phyloP scores from a whole-genome alignment of 2,888 invertebrate species.

The Mesodorylaimus sp. region DNA sequence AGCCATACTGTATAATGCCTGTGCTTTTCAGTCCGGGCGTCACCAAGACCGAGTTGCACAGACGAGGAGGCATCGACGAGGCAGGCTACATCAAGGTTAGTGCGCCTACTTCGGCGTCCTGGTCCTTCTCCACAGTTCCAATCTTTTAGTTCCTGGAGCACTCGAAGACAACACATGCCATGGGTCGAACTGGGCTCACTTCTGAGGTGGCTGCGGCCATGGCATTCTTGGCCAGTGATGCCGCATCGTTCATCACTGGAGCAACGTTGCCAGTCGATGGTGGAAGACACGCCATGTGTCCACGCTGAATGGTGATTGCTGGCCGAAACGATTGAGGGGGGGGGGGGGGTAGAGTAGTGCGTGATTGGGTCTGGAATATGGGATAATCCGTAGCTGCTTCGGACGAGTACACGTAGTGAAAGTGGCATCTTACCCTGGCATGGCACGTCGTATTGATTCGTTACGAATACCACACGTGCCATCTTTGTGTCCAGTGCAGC shows the following conservation, averaged over 20 bases:
- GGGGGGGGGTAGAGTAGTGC: too few relatives aligned
- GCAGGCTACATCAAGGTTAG: slow-evolving; percentile 49
- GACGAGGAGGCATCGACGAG: slow-evolving; percentile 61
- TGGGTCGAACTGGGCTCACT: slow-evolving; percentile 37
- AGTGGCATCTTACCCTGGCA: too few relatives aligned
- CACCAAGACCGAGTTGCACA: slow-evolving; percentile 64
- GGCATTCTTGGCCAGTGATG: slow-evolving; percentile 69
- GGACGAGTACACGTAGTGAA: too few relatives aligned
- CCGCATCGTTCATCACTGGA: slow-evolving; percentile 69
- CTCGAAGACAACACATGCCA: slow-evolving; percentile 65
- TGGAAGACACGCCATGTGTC: slow-evolving; percentile 39
- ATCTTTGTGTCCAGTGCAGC: too few relatives aligned
- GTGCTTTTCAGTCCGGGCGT: slow-evolving; percentile 60
- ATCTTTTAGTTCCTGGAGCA: slow-evolving; percentile 43
- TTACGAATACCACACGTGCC: too few relatives aligned
- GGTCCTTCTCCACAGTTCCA: neutral
- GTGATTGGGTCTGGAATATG: too few relatives aligned
- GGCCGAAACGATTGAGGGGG: too few relatives aligned
- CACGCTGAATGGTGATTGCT: too few relatives aligned
- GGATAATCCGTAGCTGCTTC: too few relatives aligned
- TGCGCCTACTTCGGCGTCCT: neutral
- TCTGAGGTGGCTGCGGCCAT: slow-evolving; percentile 59
- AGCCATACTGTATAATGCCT: too few relatives aligned
- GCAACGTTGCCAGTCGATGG: slow-evolving; percentile 74
- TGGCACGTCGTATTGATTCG: too few relatives aligned